A percentile compares a stretch with the other conserved stretches of the same genome.
phyloP scores from a whole-genome alignment of 2,797 vertebrate species.

The Poecilia velifera region DNA sequence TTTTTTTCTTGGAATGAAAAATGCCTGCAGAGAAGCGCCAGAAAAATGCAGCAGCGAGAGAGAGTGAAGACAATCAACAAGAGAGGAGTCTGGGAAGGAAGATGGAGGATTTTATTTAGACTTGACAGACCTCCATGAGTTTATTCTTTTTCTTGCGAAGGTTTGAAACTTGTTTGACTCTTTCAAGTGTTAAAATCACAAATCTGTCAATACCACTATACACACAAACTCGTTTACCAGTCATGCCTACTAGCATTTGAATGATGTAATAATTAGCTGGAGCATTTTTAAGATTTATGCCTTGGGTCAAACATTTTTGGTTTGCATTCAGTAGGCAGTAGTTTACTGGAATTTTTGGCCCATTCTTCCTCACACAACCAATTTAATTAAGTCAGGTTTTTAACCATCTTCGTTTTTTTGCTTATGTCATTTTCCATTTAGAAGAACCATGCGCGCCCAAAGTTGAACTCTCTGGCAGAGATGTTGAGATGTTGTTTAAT shows the following conservation, averaged over 20 bases:
- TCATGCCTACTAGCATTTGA: neutral
- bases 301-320: neutral
- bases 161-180: neutral
- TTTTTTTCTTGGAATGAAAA: neutral
- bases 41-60: neutral
- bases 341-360: neutral
- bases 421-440: neutral
- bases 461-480: neutral
- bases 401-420: neutral
- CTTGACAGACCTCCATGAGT: neutral
- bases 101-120: neutral
- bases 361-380: neutral
- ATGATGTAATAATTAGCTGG: neutral
- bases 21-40: neutral
- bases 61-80: neutral
- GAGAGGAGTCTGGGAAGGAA: neutral
- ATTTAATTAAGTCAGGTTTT: neutral
- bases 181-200: neutral
- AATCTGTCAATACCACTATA: neutral
- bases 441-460: no score
- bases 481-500: neutral
- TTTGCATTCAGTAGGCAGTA: neutral
- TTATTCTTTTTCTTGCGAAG: neutral
- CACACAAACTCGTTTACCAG: neutral
- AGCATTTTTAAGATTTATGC: neutral